Evolutionary conservation across 2,113 vertebrate species (phyloP).

Genomic region (Zapornia atra): DNA sequence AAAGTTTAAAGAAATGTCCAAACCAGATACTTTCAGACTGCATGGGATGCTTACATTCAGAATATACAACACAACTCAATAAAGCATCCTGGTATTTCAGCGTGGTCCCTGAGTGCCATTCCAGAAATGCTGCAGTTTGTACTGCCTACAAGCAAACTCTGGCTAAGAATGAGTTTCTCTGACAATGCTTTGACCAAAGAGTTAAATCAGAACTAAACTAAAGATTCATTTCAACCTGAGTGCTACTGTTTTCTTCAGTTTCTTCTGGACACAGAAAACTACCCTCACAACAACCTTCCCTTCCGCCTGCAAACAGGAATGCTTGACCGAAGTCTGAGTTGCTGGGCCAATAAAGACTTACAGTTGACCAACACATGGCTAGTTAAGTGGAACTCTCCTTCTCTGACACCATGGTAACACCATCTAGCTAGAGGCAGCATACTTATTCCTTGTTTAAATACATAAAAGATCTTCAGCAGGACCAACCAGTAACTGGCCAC

Average conservation of each 20-base stretch:
- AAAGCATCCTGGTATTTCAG: neutral
- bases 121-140: neutral
- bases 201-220: neutral
- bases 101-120: neutral
- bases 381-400: neutral
- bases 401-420: neutral
- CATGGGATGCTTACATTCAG: neutral
- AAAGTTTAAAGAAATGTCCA: neutral
- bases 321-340: neutral
- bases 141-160: neutral
- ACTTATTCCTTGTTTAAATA: neutral
- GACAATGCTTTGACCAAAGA: neutral
- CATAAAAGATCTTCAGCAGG: neutral
- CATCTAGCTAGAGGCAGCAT: neutral
- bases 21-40: neutral
- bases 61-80: neutral
- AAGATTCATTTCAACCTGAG: neutral
- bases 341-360: neutral
- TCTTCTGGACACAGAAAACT: neutral
- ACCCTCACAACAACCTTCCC: neutral
- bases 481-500: neutral
- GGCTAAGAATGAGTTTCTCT: neutral
- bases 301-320: neutral
- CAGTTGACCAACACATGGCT: neutral
- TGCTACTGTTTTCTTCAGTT: neutral